Base-by-base conservation (phyloP, 1,140 invertebrate genomes). In the Alviniconcha marisindica region DNA sequence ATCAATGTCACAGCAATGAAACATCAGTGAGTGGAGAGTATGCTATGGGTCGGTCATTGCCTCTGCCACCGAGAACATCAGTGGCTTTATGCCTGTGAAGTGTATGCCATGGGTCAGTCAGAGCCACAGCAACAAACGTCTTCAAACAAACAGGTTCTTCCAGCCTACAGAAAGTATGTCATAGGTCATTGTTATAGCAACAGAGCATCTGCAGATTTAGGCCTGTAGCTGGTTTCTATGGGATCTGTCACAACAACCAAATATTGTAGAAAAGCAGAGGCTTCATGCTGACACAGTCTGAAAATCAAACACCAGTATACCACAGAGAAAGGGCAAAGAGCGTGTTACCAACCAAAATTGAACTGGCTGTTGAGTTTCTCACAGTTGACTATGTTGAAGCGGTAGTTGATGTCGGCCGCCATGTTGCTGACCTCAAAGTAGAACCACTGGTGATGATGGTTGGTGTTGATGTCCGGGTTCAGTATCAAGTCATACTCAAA, bases 401-500 rank as follows among this genome's bases (percentile, higher is more conserved):
- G 95, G 89, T 98, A 98, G 0, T 95, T 93, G 0, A 94, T 91
- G 66, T 94, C 94, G 36, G 95, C 94, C 79, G 95, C 94, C 95
- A 97, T 97, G 89, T 97, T 96, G 31, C 95, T 95, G 24, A 98
- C 96, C 94, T 97, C 96, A 92, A 98, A 98, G 93, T 98, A 98
- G 93, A 98, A 98, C 97, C 97, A 98, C 87, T 98, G 97, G 89
- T 96, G 96, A 86, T 97, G 94, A 60, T 92, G 95, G 79, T 95
- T 95, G 12, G 93, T 96, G 92, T 98, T 98, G 1, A 97, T 95
- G 91, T 98, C 97, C 15, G 97, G 96, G 80, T 97, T 95, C 42
- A 99, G 94, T 89, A 99, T 96, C n/a, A 99, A 94, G 93, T 99
- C 98, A 92, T 99, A 99, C 92, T 99, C 99, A 84, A 86, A 89